Evolutionary conservation across 1,140 invertebrate species (phyloP).

Genomic region (Cotesia chilonis): DNA sequence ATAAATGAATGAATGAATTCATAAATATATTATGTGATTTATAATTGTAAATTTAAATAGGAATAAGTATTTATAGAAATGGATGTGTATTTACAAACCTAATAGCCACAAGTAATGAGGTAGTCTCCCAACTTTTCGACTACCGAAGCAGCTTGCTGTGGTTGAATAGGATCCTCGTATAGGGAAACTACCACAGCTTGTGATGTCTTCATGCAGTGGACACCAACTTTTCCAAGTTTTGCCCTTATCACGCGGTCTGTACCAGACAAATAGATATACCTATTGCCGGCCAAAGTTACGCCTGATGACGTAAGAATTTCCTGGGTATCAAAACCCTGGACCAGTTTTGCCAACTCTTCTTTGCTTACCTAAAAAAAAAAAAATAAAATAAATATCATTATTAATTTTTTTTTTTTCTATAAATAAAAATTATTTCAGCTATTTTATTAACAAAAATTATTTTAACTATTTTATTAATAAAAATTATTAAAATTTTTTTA

Average conservation of each 20-base stretch:
- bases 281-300: conserved; percentile 86
- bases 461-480: neutral
- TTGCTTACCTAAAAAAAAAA: conserved; percentile 79
- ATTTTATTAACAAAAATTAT: too few relatives aligned
- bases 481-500: neutral
- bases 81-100: conserved; percentile 62
- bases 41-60: neutral
- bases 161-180: conserved; percentile 93
- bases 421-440: too few relatives aligned
- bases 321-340: conserved; percentile 86
- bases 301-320: conserved; percentile 84
- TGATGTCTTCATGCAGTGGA: conserved; percentile 93
- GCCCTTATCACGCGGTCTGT: conserved; percentile 90
- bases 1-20: neutral
- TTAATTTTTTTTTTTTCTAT: neutral
- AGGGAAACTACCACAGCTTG: conserved; percentile 92
- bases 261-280: conserved; percentile 92
- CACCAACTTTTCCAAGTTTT: conserved; percentile 88
- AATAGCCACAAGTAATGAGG: conserved; percentile 93
- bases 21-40: neutral
- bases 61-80: conserved; percentile 19
- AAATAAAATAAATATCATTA: conserved; percentile 50
- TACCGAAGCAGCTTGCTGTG: conserved; percentile 91
- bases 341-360: conserved; percentile 87
- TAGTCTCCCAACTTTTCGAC: conserved; percentile 96